Percentiles rank a stretch among this genome's conserved stretches.
Conservation (phyloP, 2,888 invertebrate genomes). For the Caenorhabditis angaria region DNA sequence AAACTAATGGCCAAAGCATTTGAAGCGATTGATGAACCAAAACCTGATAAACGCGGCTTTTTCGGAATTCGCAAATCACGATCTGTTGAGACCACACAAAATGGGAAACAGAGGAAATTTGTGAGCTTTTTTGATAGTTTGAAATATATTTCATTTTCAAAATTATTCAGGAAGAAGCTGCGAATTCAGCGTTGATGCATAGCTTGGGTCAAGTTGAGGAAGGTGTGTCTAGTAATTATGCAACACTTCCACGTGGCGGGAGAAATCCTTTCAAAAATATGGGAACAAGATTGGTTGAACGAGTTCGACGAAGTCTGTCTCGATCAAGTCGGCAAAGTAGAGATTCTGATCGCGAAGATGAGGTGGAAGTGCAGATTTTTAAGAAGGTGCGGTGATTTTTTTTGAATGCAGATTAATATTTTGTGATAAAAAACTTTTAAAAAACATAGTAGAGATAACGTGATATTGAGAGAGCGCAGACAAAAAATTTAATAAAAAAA, state of each 20-base stretch:
- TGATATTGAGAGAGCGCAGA: too few species aligned
- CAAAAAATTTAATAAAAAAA: too few species aligned
- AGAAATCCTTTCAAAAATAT: slow-evolving; percentile 63
- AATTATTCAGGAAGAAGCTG: slow-evolving; percentile 32
- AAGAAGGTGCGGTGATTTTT: slow-evolving; percentile 39
- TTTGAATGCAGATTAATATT: too few species aligned
- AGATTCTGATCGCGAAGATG: slow-evolving; percentile 42
- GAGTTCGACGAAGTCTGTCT: slow-evolving; percentile 64
- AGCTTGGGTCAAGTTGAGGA: slow-evolving; percentile 49
- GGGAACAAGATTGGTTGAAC: slow-evolving; percentile 66
- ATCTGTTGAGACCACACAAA: slow-evolving; percentile 64
- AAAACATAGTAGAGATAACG: too few species aligned
- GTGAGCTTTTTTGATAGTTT: slow-evolving; percentile 13
- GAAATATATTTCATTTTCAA: neutral
- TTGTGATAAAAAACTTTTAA: neutral
- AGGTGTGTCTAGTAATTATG: slow-evolving; percentile 48
- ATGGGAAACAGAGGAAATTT: slow-evolving; percentile 40
- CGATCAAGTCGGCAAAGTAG: slow-evolving; percentile 49
- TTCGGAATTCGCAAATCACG: slow-evolving; percentile 69
- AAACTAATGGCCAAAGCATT: slow-evolving; percentile 66
- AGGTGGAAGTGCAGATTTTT: slow-evolving; percentile 41
- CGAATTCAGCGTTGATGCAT: slow-evolving; percentile 42
- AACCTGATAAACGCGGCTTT: slow-evolving; percentile 56
- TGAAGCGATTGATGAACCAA: slow-evolving; percentile 63
- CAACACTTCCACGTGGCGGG: slow-evolving; percentile 54